phyloP scores from a whole-genome alignment of 2,797 vertebrate genomes.

The Mus caroli region DNA sequence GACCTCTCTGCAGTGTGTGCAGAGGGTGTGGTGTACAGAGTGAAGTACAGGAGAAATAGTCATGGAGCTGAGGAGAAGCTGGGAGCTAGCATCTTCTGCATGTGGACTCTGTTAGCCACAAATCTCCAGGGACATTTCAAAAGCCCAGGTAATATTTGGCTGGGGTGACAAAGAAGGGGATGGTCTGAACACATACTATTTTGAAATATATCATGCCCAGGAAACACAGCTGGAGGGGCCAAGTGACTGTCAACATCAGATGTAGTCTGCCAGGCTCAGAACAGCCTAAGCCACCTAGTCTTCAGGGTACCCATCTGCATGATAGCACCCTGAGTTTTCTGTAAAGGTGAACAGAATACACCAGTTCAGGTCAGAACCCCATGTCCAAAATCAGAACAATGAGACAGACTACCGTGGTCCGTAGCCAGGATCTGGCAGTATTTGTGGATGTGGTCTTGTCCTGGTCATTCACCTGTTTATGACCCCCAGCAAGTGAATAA shows the following conservation, averaged over 20 bases:
- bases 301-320: neutral
- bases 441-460: neutral
- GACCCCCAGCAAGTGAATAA: neutral
- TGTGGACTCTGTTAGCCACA: neutral
- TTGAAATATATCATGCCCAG: neutral
- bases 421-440: neutral
- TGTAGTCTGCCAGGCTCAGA: neutral
- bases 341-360: neutral
- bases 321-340: neutral
- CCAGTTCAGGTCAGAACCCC: neutral
- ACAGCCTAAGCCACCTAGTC: too few species aligned
- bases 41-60: neutral
- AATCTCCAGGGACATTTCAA: neutral
- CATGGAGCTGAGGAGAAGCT: neutral
- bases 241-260: neutral
- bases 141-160: neutral
- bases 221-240: neutral
- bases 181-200: neutral
- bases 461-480: neutral
- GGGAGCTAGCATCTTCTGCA: neutral
- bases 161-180: neutral
- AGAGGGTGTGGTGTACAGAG: neutral
- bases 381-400: neutral
- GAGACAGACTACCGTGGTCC: neutral
- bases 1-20: neutral